These are phyloP conservation scores for Mugil cephalus DNA, from an alignment of 2,113 vertebrate species.

Conservation along the genomic window DNA sequence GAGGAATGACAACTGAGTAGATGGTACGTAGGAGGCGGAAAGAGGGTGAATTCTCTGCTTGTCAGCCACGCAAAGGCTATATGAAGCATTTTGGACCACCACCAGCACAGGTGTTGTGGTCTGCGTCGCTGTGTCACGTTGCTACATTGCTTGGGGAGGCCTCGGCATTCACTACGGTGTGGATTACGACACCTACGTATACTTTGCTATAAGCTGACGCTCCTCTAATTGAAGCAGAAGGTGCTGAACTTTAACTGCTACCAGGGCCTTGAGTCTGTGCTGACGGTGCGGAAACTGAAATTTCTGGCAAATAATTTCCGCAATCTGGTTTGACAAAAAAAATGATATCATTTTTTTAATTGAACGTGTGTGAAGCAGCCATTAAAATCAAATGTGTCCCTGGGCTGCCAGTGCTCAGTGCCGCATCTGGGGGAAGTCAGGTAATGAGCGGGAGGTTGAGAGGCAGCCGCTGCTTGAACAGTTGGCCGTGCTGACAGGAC, in stretches of 20 bases:
- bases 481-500: constrained; percentile 64
- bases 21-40: too few species aligned
- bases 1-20: too few species aligned
- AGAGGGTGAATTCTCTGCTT: too few species aligned
- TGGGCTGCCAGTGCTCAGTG: constrained; percentile 12
- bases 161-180: too few species aligned
- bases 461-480: constrained; percentile 50
- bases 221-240: constrained; percentile 15
- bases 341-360: constrained; percentile 14
- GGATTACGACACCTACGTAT: not conserved
- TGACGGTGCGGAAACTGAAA: too few species aligned
- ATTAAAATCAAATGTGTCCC: constrained; percentile 32
- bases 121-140: too few species aligned
- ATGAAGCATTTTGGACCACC: too few species aligned
- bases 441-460: constrained; percentile 9
- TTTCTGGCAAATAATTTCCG: too few species aligned
- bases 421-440: constrained; percentile 13
- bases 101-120: too few species aligned
- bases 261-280: not conserved
- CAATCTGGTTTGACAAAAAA: not conserved
- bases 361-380: constrained; percentile 48
- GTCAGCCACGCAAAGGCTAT: too few species aligned
- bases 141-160: too few species aligned
- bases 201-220: constrained; percentile 5
- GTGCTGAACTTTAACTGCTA: constrained; percentile 12